Evolutionary conservation across 2,888 invertebrate genomes (phyloP), one percentile per base, ranked within the genome.

Genomic region (Nasonovia ribisnigri): DNA sequence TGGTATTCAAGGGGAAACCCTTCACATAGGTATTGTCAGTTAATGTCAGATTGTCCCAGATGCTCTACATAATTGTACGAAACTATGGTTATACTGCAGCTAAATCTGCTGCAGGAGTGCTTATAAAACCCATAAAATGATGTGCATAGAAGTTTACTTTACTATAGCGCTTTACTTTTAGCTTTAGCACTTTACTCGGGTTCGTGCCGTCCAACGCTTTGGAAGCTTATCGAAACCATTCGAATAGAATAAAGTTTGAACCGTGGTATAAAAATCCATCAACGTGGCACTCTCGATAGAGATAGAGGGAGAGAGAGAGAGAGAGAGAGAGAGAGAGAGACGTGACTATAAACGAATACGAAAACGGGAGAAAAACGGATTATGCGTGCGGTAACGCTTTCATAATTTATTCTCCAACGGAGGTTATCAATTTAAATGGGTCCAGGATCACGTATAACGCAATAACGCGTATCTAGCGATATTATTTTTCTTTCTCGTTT

Each of bases 121-220:
- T 77, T 77, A 36, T 77, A 77, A 36, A 77, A 77, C 77, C 77
- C 8, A 77, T 77, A 77, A 36, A 77, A 77, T 36, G 36, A 77
- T 77, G 77, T 36, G 77, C 20, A 77, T 77, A 2, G 77, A 36
- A 77, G 77, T 77, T 77, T 77, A 77, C 77, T 77, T 77, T 36
- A 77, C 77, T 77, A 77, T 77, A 36, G 36, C 77, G 36, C 77
- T 77, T 77, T 77, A 77, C 77, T 77, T 77, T 77, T 77, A 77
- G 77, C 77, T 77, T 77, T 77, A 77, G 77, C 36, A 77, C 77
- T 77, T 77, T 36, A 77, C 77, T 77, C 20, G 77, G 36, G 77
- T 77, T 77, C 36, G 36, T 77, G 77, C 36, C 20, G 20, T 36
- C 77, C 77, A 77, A 36, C 36, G 77, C 36, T 36, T 77, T 36